Evolutionary conservation across 2,888 invertebrate genomes (phyloP).

Genomic region (Ceraclea dissimilis): DNA sequence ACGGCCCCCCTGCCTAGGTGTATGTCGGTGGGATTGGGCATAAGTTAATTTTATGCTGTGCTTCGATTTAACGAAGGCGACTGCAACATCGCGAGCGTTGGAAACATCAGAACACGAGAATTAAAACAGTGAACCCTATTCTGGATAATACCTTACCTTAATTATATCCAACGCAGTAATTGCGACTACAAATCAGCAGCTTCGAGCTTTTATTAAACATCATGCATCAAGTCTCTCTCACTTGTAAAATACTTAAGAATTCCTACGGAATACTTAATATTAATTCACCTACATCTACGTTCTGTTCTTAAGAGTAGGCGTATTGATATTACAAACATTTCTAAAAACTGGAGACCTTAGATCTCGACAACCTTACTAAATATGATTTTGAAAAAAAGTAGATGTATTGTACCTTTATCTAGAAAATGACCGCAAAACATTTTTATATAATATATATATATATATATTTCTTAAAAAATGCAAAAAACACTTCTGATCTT

Average conservation of each 20-base stretch:
- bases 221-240: conserved; percentile 20
- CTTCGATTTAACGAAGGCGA: background rate
- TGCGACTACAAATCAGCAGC: conserved; percentile 25
- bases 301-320: no score
- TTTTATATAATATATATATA: no score
- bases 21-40: no score
- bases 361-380: no score
- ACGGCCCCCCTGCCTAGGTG: no score
- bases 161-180: conserved; percentile 26
- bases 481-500: no score
- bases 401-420: no score
- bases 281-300: background rate
- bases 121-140: conserved; percentile 18
- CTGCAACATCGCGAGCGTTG: conserved; percentile 13
- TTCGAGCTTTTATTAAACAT: conserved; percentile 24
- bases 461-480: no score
- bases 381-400: no score
- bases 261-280: background rate
- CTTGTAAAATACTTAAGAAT: background rate
- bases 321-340: no score
- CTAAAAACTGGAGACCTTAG: no score
- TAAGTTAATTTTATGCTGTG: background rate
- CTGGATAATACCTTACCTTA: conserved; percentile 23
- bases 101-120: conserved; percentile 23
- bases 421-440: no score